Evolutionary conservation across 2,888 invertebrate genomes (phyloP).

Genomic region (Acleris literana): DNA sequence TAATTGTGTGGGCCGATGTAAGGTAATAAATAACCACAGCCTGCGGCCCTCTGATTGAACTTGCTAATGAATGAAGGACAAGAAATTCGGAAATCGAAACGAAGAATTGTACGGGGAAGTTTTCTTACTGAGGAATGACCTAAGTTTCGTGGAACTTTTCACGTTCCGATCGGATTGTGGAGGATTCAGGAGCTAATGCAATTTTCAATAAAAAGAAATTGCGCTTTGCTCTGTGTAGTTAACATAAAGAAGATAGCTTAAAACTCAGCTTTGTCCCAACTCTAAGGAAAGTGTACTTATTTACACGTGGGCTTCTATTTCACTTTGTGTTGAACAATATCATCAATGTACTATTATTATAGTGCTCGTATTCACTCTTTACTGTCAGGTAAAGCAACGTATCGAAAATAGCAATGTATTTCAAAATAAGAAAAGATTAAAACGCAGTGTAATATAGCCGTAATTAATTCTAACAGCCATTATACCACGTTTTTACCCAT

Average conservation of each 20-base stretch:
- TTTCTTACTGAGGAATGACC: constrained; percentile 69
- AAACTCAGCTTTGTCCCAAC: too few relatives aligned
- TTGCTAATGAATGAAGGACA: constrained; percentile 82
- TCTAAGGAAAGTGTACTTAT: too few relatives aligned
- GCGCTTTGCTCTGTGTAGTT: not conserved
- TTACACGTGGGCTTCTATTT: too few relatives aligned
- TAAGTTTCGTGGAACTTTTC: constrained; percentile 53
- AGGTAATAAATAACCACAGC: constrained; percentile 81
- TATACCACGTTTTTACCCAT: too few relatives aligned
- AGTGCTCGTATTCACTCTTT: too few relatives aligned
- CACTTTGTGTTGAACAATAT: too few relatives aligned
- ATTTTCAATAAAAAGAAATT: not conserved
- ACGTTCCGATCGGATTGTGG: constrained; percentile 23
- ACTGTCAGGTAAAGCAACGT: too few relatives aligned
- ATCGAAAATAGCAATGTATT: too few relatives aligned
- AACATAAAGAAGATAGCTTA: not conserved
- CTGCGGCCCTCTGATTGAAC: constrained; percentile 80
- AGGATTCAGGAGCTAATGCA: not conserved
- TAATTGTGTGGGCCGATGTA: constrained; percentile 80
- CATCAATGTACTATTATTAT: too few relatives aligned
- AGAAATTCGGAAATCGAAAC: constrained; percentile 77
- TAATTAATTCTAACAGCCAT: too few relatives aligned
- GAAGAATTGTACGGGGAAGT: constrained; percentile 50
- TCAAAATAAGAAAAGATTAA: too few relatives aligned
- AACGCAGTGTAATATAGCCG: too few relatives aligned